These are phyloP conservation scores for Macaria notata DNA, from an alignment of 2,888 invertebrate species.

Conservation along the genomic window DNA sequence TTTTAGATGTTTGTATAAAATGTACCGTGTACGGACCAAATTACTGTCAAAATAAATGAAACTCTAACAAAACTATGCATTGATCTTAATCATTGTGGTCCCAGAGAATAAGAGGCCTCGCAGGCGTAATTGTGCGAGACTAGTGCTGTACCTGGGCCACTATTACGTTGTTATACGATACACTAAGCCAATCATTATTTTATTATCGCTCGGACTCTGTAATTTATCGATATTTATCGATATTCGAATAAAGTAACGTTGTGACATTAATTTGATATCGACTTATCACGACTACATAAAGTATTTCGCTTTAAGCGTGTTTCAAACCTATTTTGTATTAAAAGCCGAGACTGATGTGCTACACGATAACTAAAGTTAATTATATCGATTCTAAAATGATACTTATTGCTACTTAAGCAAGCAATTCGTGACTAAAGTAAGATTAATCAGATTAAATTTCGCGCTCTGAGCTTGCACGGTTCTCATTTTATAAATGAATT, in stretches of 20 bases:
- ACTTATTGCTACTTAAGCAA: neutral
- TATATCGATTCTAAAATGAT: conserved; percentile 3
- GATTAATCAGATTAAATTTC: conserved; percentile 5
- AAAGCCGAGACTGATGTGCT: conserved; percentile 14
- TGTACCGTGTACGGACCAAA: no score
- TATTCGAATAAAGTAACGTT: conserved; percentile 44
- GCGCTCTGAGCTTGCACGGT: neutral
- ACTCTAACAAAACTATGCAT: conserved; percentile 2
- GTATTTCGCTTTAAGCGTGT: conserved; percentile 47
- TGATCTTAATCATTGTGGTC: neutral
- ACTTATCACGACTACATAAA: conserved; percentile 60
- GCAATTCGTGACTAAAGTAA: conserved; percentile 11
- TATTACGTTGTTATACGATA: conserved; percentile 52
- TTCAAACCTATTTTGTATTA: conserved; percentile 16
- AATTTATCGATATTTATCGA: conserved; percentile 48
- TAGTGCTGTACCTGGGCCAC: conserved; percentile 25
- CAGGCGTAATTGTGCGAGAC: conserved; percentile 49
- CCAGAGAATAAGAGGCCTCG: conserved; percentile 25
- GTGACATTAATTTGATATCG: conserved; percentile 63
- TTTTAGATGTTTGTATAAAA: no score
- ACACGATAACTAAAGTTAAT: conserved; percentile 13
- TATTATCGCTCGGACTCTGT: conserved; percentile 57
- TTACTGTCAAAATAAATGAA: neutral
- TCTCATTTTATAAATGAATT: neutral
- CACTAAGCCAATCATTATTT: conserved; percentile 58